Conservation (phyloP, 2,888 invertebrate species). For the Clunio marinus region DNA sequence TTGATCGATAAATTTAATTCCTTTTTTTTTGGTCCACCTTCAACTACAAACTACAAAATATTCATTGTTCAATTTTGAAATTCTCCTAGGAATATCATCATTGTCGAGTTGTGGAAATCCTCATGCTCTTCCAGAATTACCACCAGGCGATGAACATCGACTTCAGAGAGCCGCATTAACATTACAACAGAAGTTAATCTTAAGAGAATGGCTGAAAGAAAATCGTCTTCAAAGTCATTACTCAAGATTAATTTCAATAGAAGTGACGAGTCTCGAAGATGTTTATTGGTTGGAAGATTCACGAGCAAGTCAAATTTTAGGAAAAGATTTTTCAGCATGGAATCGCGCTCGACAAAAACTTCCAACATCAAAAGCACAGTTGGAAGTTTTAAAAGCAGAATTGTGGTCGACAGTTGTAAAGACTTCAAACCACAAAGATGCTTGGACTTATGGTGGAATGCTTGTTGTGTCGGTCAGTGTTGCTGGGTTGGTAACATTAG, state of each 20-base stretch:
- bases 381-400: slow-evolving; percentile 73
- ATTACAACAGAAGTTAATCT: slow-evolving; percentile 76
- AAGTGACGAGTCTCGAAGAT: slow-evolving; percentile 81
- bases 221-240: slow-evolving; percentile 69
- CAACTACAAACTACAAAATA: too few relatives aligned
- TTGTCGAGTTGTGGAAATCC: slow-evolving; percentile 77
- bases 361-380: slow-evolving; percentile 74
- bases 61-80: slow-evolving; percentile 42
- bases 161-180: slow-evolving; percentile 75
- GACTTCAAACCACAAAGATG: slow-evolving; percentile 79
- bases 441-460: slow-evolving; percentile 92
- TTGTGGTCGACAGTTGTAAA: slow-evolving; percentile 84
- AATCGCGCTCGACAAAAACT: slow-evolving; percentile 73
- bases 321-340: slow-evolving; percentile 76
- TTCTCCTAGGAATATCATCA: slow-evolving; percentile 68
- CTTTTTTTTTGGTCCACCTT: too few relatives aligned
- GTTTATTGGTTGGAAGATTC: slow-evolving; percentile 86
- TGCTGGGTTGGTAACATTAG: slow-evolving; percentile 55
- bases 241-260: slow-evolving; percentile 69
- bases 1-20: too few relatives aligned
- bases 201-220: slow-evolving; percentile 79
- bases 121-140: slow-evolving; percentile 70
- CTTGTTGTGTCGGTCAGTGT: slow-evolving; percentile 84
- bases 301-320: slow-evolving; percentile 69
- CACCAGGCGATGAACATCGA: slow-evolving; percentile 77